These are phyloP conservation scores for Leptosomus discolor DNA, from an alignment of 2,113 vertebrate species.

Conservation along the genomic window DNA sequence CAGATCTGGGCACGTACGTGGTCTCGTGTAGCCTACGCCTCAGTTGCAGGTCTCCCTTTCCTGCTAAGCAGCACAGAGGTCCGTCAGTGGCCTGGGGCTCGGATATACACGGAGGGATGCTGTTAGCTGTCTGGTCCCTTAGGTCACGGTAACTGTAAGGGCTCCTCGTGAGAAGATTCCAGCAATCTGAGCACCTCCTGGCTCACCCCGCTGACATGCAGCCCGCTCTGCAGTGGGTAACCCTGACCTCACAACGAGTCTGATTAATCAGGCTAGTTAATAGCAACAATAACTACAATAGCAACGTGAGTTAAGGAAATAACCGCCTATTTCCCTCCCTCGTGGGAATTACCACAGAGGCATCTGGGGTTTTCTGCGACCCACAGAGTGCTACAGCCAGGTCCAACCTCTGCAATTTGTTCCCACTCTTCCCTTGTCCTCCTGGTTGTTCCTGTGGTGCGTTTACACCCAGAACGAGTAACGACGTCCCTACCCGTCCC, in stretches of 20 bases:
- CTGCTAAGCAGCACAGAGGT: background rate
- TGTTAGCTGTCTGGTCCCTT: background rate
- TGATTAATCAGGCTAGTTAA: background rate
- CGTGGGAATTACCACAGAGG: background rate
- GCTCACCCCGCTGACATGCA: background rate
- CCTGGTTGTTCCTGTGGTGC: background rate
- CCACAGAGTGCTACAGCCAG: background rate
- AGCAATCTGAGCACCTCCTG: background rate
- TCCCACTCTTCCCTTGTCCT: background rate
- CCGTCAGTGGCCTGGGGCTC: background rate
- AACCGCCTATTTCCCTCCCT: background rate
- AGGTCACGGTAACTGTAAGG: background rate
- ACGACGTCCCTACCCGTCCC: background rate
- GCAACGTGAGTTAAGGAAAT: background rate
- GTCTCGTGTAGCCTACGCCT: background rate
- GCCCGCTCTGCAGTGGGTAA: background rate
- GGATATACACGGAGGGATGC: rapidly evolving
- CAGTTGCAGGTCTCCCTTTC: background rate
- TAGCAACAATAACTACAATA: background rate
- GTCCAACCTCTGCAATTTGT: background rate
- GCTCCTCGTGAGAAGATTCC: background rate
- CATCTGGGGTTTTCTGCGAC: background rate
- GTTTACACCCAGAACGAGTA: background rate
- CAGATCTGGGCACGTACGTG: background rate
- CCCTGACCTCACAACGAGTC: background rate